Evolutionary conservation across 2,797 vertebrate genomes (phyloP).

Genomic region (Podargus strigoides): DNA sequence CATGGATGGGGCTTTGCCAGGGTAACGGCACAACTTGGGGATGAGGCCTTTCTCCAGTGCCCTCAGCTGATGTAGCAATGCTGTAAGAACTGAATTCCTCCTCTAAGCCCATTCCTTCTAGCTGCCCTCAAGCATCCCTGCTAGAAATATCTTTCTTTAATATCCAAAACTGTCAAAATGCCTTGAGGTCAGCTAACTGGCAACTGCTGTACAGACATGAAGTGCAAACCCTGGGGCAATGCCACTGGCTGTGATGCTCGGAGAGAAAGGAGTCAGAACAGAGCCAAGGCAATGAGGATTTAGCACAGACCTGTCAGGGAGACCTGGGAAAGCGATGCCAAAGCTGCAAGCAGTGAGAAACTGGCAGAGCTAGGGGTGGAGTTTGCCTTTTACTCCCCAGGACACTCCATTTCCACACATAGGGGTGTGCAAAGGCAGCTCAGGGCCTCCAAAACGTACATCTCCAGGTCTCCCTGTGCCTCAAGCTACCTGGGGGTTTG

Average conservation of each 20-base stretch:
- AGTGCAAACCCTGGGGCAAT: neutral
- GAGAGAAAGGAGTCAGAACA: neutral
- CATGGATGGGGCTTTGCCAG: neutral
- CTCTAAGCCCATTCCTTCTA: neutral
- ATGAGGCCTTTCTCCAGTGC: neutral
- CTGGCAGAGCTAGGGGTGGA: fast-evolving
- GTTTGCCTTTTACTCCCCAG: neutral
- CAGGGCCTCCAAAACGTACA: neutral
- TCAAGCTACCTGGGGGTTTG: neutral
- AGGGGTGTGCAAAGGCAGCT: neutral
- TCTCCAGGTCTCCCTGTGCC: neutral
- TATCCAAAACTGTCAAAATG: neutral
- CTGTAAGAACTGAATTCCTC: neutral
- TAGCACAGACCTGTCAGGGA: neutral
- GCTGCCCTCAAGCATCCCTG: neutral
- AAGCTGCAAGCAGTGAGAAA: neutral
- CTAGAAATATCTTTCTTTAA: neutral
- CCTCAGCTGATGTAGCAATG: neutral
- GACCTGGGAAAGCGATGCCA: neutral
- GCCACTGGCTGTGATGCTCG: fast-evolving
- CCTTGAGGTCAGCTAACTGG: neutral
- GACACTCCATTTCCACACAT: neutral
- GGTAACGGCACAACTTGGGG: neutral
- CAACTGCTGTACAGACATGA: neutral
- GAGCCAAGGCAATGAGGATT: neutral